Conservation (phyloP, 2,888 invertebrate genomes). For the Cybosia mesomella region DNA sequence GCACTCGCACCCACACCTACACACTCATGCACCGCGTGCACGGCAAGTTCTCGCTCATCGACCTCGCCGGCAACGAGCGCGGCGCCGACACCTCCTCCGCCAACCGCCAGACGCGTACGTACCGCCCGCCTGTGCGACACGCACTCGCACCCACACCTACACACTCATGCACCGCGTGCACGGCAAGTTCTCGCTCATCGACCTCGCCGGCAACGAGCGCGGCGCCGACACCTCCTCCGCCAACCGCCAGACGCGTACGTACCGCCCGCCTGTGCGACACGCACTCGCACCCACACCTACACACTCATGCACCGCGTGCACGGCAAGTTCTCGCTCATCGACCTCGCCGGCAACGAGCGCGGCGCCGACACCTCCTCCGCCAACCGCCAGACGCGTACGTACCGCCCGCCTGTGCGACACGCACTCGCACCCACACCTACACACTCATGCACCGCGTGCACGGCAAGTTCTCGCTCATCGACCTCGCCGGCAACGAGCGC, state of each 20-base stretch:
- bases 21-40: slow-evolving; percentile 89
- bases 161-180: slow-evolving; percentile 89
- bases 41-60: slow-evolving; percentile 90
- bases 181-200: slow-evolving; percentile 97
- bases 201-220: slow-evolving; percentile 98
- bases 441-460: slow-evolving; percentile 91
- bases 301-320: slow-evolving; percentile 91
- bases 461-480: slow-evolving; percentile 99
- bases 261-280: not conserved
- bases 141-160: not conserved
- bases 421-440: no score
- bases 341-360: slow-evolving; percentile 98
- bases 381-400: slow-evolving; percentile 95
- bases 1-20: not conserved
- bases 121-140: no score
- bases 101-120: slow-evolving; percentile 4
- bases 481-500: slow-evolving; percentile 98
- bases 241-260: slow-evolving; percentile 95
- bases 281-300: no score
- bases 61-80: slow-evolving; percentile 98
- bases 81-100: slow-evolving; percentile 93
- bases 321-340: slow-evolving; percentile 99
- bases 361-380: slow-evolving; percentile 99
- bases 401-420: not conserved
- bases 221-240: slow-evolving; percentile 99